Percentiles rank a stretch among this genome's conserved stretches.
These are phyloP conservation scores for Takifugu flavidus DNA, from an alignment of 2,113 vertebrate species.

Conservation along the genomic window DNA sequence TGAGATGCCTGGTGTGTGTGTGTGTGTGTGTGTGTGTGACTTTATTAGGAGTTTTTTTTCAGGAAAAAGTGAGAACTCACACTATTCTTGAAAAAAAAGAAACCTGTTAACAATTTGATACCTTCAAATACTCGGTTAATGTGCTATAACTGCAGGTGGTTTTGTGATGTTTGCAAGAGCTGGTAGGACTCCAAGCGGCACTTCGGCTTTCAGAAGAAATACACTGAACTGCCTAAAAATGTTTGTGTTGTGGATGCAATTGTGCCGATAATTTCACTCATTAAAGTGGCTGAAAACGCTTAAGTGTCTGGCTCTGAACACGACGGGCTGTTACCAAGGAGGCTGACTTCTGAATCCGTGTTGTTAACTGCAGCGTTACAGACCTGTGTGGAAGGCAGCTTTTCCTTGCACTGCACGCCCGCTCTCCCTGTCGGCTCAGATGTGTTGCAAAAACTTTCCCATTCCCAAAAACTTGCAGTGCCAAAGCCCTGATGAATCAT, in stretches of 20 bases:
- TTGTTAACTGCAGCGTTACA: slow-evolving; percentile 48
- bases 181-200: slow-evolving; percentile 29
- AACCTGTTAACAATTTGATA: slow-evolving; percentile 6
- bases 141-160: slow-evolving; percentile 16
- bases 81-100: slow-evolving; percentile 11
- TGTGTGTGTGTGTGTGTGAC: not conserved
- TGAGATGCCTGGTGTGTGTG: not conserved
- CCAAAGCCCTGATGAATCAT: too few species aligned
- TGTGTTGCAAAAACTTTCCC: slow-evolving; percentile 56
- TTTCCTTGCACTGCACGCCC: slow-evolving; percentile 41
- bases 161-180: slow-evolving; percentile 32
- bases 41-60: not conserved
- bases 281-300: slow-evolving; percentile 64
- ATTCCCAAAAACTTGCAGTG: slow-evolving; percentile 27
- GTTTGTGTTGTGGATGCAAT: slow-evolving; percentile 66
- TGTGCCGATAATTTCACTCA: slow-evolving; percentile 67
- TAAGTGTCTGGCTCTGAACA: slow-evolving; percentile 49
- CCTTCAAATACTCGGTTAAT: slow-evolving; percentile 29
- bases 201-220: slow-evolving; percentile 19
- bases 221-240: slow-evolving; percentile 47
- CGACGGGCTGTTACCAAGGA: slow-evolving; percentile 72
- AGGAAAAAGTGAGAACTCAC: not conserved
- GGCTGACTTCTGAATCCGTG: slow-evolving; percentile 56
- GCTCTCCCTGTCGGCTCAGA: slow-evolving; percentile 27
- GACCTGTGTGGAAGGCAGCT: slow-evolving; percentile 58